A percentile compares a stretch with the other conserved stretches of the same genome.
Conservation (phyloP, 2,113 vertebrate genomes). For the Puffinus mauretanicus region DNA sequence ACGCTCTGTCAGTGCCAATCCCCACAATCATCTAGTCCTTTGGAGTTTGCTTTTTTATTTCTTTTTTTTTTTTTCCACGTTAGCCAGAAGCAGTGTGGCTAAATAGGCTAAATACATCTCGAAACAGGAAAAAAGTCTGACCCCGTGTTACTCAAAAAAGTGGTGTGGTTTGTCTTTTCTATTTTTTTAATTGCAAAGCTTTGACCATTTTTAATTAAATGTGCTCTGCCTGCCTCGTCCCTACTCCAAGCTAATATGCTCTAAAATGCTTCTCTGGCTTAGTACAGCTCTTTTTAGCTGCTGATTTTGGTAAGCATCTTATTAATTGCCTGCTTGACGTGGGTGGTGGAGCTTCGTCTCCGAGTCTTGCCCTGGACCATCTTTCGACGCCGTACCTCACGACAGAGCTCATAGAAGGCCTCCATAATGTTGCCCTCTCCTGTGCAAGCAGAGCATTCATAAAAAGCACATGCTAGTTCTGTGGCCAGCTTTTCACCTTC, state of each 20-base stretch:
- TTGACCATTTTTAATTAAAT: neutral
- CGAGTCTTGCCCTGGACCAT: conserved; percentile 93
- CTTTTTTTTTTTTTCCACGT: neutral
- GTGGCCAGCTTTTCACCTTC: conserved; percentile 95
- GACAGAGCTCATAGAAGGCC: conserved; percentile 92
- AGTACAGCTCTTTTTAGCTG: conserved; percentile 77
- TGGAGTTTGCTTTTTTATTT: neutral
- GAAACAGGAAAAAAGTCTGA: neutral
- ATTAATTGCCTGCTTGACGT: conserved; percentile 98
- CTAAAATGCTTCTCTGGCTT: neutral
- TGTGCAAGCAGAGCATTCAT: conserved; percentile 94
- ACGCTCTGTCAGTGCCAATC: neutral
- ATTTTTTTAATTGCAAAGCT: neutral
- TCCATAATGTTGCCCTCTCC: conserved; percentile 88
- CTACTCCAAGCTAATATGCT: neutral
- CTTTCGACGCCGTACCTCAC: conserved; percentile 89
- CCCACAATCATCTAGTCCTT: neutral
- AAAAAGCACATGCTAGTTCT: conserved; percentile 93
- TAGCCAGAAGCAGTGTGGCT: conserved; percentile 30
- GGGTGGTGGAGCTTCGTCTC: conserved; percentile 94
- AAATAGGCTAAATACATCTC: conserved; percentile 3
- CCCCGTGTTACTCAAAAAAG: neutral
- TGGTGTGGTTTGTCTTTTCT: neutral
- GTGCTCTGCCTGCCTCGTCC: neutral
- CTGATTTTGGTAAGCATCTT: conserved; percentile 99